Conservation (phyloP, 2,113 vertebrate genomes). For the Prionailurus viverrinus region DNA sequence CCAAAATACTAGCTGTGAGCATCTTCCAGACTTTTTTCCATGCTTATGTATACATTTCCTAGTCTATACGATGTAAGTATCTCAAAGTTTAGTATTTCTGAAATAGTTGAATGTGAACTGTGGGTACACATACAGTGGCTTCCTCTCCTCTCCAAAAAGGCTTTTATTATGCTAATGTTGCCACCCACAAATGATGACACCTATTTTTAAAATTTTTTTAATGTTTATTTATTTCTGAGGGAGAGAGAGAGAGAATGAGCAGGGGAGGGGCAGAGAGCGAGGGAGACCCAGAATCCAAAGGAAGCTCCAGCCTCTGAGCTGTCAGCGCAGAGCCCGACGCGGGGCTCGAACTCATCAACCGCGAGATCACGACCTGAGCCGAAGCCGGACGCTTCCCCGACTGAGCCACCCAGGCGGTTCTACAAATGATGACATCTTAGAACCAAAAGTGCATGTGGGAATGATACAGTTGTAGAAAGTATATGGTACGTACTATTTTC, state of each 20-base stretch:
- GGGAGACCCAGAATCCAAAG: no score
- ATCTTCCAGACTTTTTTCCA: not conserved
- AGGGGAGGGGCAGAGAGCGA: no score
- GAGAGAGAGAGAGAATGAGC: no score
- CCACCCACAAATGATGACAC: not conserved
- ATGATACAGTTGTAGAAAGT: not conserved
- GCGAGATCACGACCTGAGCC: no score
- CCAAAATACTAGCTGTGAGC: not conserved
- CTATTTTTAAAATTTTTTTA: no score
- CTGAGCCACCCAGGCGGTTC: no score
- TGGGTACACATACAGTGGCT: not conserved
- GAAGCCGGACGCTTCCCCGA: no score
- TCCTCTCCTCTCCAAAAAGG: not conserved
- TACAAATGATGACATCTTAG: not conserved
- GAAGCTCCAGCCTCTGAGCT: no score
- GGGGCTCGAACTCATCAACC: no score
- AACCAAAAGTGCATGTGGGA: not conserved
- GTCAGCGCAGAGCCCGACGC: no score
- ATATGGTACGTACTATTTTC: no score
- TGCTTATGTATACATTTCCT: not conserved
- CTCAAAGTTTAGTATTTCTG: constrained; percentile 9
- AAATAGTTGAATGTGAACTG: not conserved
- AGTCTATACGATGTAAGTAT: not conserved
- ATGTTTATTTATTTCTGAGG: no score
- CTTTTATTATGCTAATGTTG: not conserved